Conservation (phyloP, 2,888 invertebrate genomes). For the Noctua janthina region DNA sequence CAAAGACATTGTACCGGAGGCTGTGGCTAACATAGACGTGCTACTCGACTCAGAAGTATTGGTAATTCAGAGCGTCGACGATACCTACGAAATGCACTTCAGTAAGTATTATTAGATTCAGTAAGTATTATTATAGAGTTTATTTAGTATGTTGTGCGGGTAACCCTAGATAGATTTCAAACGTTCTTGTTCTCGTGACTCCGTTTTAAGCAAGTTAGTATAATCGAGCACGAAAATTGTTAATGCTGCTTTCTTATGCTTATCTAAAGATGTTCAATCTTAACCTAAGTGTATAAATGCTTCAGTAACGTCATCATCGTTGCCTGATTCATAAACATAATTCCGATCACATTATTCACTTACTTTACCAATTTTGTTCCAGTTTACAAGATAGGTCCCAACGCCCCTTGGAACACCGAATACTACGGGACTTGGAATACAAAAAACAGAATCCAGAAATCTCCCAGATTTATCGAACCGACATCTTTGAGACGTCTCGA, state of each 20-base stretch:
- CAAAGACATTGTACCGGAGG: conserved; percentile 67
- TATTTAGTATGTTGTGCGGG: neutral
- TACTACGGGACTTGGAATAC: conserved; percentile 78
- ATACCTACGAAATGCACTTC: conserved; percentile 71
- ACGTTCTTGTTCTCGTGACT: neutral
- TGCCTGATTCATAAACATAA: neutral
- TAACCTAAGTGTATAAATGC: neutral
- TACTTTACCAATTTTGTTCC: conserved; percentile 58
- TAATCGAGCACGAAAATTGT: neutral
- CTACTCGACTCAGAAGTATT: conserved; percentile 80
- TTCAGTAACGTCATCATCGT: neutral
- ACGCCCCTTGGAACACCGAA: conserved; percentile 76
- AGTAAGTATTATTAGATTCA: too few species aligned
- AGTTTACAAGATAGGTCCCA: conserved; percentile 82
- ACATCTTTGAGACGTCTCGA: conserved; percentile 84
- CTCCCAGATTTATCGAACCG: conserved; percentile 66
- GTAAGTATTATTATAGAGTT: too few species aligned
- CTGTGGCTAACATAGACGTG: conserved; percentile 71
- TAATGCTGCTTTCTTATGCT: neutral
- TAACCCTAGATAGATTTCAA: neutral
- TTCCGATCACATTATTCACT: neutral
- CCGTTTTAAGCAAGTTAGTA: neutral
- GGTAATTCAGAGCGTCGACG: conserved; percentile 65
- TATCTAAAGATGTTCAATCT: neutral
- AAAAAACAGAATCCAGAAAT: conserved; percentile 70